Conservation (phyloP, 2,888 invertebrate genomes). For the Aspidiotus rigidus region DNA sequence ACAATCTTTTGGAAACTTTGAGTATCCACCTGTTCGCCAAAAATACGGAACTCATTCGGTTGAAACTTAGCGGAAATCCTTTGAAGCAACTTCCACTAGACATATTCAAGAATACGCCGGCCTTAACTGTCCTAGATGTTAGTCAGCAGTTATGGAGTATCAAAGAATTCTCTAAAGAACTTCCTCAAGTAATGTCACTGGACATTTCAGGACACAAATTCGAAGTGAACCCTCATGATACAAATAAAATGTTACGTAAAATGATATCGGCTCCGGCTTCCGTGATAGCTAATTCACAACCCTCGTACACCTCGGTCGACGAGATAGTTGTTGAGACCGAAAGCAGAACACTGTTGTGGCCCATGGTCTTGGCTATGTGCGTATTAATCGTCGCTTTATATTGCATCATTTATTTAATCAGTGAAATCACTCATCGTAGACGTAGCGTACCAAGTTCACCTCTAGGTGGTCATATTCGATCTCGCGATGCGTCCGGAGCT, state of each 20-base stretch:
- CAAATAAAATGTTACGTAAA: constrained; percentile 33
- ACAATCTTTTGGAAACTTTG: constrained; percentile 56
- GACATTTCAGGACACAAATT: constrained; percentile 55
- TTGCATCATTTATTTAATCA: constrained; percentile 26
- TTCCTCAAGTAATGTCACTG: constrained; percentile 24
- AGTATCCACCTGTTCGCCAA: constrained; percentile 56
- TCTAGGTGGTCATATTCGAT: constrained; percentile 34
- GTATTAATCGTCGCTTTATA: constrained; percentile 24
- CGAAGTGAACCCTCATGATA: constrained; percentile 52
- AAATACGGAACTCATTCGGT: constrained; percentile 55
- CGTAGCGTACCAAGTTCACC: constrained; percentile 9
- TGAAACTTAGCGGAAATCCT: constrained; percentile 65
- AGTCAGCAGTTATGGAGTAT: constrained; percentile 56
- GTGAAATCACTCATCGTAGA: constrained; percentile 30
- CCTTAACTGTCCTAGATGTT: constrained; percentile 58
- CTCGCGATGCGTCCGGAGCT: constrained; percentile 33
- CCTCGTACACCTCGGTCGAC: constrained; percentile 15
- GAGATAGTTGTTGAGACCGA: constrained; percentile 26
- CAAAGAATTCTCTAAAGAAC: constrained; percentile 35
- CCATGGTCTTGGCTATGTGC: constrained; percentile 14
- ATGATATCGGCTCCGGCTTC: background rate
- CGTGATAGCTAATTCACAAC: background rate
- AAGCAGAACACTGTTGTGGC: constrained; percentile 19
- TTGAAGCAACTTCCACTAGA: constrained; percentile 56
- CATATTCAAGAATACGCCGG: constrained; percentile 55